Conservation (phyloP, 2,888 invertebrate genomes). For the Isotomurus palustris region DNA sequence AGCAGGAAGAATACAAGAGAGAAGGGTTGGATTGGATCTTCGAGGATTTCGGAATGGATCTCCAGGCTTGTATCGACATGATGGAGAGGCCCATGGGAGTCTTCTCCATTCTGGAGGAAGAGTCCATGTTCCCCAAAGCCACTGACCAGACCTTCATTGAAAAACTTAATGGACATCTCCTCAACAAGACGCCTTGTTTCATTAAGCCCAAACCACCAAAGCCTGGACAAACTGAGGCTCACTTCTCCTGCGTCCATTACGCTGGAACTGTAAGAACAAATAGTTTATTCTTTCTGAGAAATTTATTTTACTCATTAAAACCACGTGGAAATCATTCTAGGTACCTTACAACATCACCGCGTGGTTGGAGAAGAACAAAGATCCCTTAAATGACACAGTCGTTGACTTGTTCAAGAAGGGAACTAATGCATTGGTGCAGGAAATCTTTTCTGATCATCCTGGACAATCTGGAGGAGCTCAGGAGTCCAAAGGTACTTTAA, state of each 20-base stretch:
- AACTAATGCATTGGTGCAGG: constrained; percentile 50
- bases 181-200: constrained; percentile 97
- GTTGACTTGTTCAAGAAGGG: constrained; percentile 54
- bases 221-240: constrained; percentile 65
- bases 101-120: constrained; percentile 99
- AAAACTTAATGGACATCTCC: constrained; percentile 97
- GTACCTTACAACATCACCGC: constrained; percentile 97
- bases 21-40: constrained; percentile 98
- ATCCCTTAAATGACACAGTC: constrained; percentile 60
- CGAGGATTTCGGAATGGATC: constrained; percentile 99
- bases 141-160: constrained; percentile 97
- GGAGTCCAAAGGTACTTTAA: constrained; percentile 25
- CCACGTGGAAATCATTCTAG: constrained; percentile 49
- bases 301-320: background rate
- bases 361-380: constrained; percentile 72
- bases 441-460: constrained; percentile 52
- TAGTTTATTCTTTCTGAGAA: background rate
- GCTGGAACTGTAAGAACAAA: constrained; percentile 54
- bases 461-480: constrained; percentile 48
- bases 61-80: constrained; percentile 96
- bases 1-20: constrained; percentile 96
- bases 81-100: constrained; percentile 99
- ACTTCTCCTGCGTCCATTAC: constrained; percentile 58
- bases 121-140: constrained; percentile 99
- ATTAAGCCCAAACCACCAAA: constrained; percentile 96